These are phyloP conservation scores for Euura lappo DNA, from an alignment of 1,140 invertebrate species.

Conservation along the genomic window DNA sequence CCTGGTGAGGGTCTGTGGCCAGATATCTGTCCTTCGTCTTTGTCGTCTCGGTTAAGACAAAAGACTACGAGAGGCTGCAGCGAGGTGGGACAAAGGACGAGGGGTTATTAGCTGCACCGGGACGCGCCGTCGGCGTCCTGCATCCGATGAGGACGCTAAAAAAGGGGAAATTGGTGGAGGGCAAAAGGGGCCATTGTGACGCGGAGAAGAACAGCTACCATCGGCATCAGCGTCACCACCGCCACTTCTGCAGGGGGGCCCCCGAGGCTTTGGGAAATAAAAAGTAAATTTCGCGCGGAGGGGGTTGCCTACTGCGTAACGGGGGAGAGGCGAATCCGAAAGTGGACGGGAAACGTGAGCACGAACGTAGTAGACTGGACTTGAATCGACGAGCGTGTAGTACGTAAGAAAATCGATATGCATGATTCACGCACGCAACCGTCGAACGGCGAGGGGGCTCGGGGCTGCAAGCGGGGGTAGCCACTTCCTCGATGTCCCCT, in stretches of 20 bases:
- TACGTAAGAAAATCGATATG: slow-evolving; percentile 60
- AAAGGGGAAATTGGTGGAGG: slow-evolving; percentile 21
- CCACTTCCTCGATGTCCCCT: slow-evolving; percentile 38
- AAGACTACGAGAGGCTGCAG: not conserved
- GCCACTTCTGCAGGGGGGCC: slow-evolving; percentile 41
- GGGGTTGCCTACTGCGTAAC: not conserved
- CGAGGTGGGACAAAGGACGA: not conserved
- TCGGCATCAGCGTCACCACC: slow-evolving; percentile 1
- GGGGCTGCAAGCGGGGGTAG: slow-evolving; percentile 27
- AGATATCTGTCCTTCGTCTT: no score
- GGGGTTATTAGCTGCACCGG: not conserved
- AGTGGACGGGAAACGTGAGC: slow-evolving; percentile 8
- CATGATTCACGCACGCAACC: slow-evolving; percentile 58
- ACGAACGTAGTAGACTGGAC: slow-evolving; percentile 15
- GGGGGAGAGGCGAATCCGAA: not conserved
- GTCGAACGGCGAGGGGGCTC: slow-evolving; percentile 24
- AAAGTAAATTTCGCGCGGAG: not conserved
- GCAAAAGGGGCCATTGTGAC: slow-evolving; percentile 19
- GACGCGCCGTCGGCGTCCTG: slow-evolving; percentile 30
- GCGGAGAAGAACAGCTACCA: slow-evolving; percentile 7
- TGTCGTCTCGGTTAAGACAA: not conserved
- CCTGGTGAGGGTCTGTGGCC: no score
- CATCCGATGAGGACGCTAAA: slow-evolving; percentile 11
- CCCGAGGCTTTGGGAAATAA: not conserved
- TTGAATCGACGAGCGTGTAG: not conserved